A percentile compares a stretch with the other conserved stretches of the same genome.
Evolutionary conservation across 2,888 invertebrate species (phyloP).

Genomic region (Aspidiotus destructor): DNA sequence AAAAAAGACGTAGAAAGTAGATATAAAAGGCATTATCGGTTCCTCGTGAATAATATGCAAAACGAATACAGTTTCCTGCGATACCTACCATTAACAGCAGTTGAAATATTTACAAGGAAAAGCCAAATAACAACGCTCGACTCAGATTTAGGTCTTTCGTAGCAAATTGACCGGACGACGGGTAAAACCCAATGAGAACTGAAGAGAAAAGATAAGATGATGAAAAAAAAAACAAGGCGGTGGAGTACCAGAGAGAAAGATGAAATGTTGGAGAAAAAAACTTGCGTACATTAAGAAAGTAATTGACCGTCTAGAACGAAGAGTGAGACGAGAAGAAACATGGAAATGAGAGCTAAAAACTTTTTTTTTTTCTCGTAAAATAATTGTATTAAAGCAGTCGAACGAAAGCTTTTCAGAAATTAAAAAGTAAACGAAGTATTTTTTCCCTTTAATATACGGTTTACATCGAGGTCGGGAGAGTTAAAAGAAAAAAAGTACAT

Average conservation of each 20-base stretch:
- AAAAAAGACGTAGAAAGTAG: no score
- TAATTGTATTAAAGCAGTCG: constrained; percentile 31
- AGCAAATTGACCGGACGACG: no score
- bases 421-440: constrained; percentile 25
- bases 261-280: constrained; percentile 7
- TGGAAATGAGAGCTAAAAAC: constrained; percentile 13
- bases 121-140: no score
- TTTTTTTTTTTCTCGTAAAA: constrained; percentile 26
- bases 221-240: not conserved
- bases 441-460: constrained; percentile 17
- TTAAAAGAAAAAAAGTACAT: not conserved
- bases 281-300: constrained; percentile 25
- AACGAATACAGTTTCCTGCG: no score
- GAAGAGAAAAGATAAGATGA: not conserved
- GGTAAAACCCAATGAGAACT: not conserved
- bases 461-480: constrained; percentile 14
- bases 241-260: not conserved
- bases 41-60: no score
- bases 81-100: no score
- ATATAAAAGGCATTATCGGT: no score
- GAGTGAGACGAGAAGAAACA: not conserved
- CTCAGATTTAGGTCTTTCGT: no score
- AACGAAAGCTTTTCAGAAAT: constrained; percentile 30
- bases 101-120: no score
- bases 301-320: constrained; percentile 22